Evolutionary conservation across 2,888 invertebrate species (phyloP), one percentile per base, ranked within the genome.

Genomic region (Uloborus plumipes): DNA sequence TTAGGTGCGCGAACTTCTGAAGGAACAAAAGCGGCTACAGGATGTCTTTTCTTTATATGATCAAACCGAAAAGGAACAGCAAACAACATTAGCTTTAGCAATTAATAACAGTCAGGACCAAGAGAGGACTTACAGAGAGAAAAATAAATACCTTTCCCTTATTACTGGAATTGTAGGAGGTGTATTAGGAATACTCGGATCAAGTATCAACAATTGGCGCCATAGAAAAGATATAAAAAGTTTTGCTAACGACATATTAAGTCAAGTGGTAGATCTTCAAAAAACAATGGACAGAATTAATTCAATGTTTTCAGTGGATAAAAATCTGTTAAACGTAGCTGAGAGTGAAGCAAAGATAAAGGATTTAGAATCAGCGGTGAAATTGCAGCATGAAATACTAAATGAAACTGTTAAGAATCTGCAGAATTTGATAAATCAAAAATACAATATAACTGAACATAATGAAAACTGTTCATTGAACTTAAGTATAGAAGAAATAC

Each of bases 71-170:
- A 71, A 66, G 53, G 76, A 82, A 49, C 61, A 65, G 18, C 82
- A 82, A 66, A 61, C 65, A 26, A 66, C 22, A 13, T 66, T 82
- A 55, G 75, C 76, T 20, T 18, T 76, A 47, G 71, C 82, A 16
- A 82, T 76, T 15, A 82, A 76, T 26, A 66, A 66, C 61, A 82
- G 82, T 22, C 82, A 82, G 50, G 82, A 82, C 39, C 71, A 82
- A 61, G 76, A 82, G 47, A 75, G 53, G 13, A 82, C 71, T 31
- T 72, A 82, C 62, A 71, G 82, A 72, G 82, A 76, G 58, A 82
- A 82, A 49, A 76, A 71, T 50, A 82, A 82, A 55, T 82, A 76
- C 47, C 70, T 82, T 31, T 82, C 76, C 16, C 22, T 82, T 1
- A 71, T 82, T 66, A 72, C 82, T 62, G 82, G 81, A 61, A 51